A percentile compares a stretch with the other conserved stretches of the same genome.
phyloP scores from a whole-genome alignment of 1,140 invertebrate genomes.

The Kradibia gibbosae region DNA sequence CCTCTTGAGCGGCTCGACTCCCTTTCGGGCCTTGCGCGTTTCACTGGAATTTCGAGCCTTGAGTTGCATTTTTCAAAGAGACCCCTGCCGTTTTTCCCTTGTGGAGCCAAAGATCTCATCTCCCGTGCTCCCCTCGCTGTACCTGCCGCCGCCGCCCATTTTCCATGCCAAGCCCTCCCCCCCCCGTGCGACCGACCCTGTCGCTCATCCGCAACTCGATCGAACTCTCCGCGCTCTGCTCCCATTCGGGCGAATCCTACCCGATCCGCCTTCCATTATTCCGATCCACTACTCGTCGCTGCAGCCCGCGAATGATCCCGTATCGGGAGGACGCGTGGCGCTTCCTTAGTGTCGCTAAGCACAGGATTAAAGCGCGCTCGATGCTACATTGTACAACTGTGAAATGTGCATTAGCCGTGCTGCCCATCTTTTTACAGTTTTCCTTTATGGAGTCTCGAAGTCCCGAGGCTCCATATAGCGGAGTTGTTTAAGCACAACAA shows the following conservation, averaged over 20 bases:
- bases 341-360: neutral
- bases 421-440: neutral
- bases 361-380: neutral
- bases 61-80: conserved; percentile 31
- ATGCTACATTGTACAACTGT: neutral
- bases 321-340: neutral
- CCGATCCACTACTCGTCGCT: no score
- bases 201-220: neutral
- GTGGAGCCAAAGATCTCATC: neutral
- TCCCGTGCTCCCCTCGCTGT: neutral
- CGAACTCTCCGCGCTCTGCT: no score
- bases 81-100: neutral
- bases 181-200: no score
- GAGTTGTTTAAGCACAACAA: neutral
- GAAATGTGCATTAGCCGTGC: neutral
- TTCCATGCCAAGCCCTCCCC: neutral
- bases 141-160: neutral
- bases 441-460: neutral
- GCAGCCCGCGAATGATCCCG: no score
- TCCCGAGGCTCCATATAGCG: no score
- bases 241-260: no score
- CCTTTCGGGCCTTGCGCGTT: neutral
- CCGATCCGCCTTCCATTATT: no score
- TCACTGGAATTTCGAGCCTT: conserved; percentile 23
- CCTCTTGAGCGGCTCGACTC: neutral